Percentiles rank a stretch among this genome's conserved stretches.
phyloP scores from a whole-genome alignment of 2,888 invertebrate species.

The Lochmaea capreae region DNA sequence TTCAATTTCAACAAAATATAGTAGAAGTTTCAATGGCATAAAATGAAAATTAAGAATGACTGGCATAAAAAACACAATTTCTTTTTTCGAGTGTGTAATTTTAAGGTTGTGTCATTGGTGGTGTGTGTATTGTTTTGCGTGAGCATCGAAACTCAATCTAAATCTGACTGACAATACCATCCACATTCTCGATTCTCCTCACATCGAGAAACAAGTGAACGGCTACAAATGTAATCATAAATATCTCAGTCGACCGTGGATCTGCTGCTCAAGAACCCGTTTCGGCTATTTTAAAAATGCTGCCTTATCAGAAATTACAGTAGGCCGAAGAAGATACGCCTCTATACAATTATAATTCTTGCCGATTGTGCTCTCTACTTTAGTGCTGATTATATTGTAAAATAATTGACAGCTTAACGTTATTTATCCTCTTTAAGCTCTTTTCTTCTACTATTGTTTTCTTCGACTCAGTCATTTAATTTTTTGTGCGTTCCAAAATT shows the following conservation, averaged over 20 bases:
- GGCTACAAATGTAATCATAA: conserved; percentile 64
- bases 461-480: conserved; percentile 44
- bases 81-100: not conserved
- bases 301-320: conserved; percentile 62
- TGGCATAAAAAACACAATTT: not conserved
- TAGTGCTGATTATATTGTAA: conserved; percentile 62
- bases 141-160: conserved; percentile 44
- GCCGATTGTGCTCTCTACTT: conserved; percentile 58
- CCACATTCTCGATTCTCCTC: conserved; percentile 60
- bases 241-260: conserved; percentile 60
- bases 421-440: conserved; percentile 51
- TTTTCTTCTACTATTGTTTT: conserved; percentile 43
- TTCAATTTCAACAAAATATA: no score
- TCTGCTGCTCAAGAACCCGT: conserved; percentile 59
- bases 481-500: conserved; percentile 39
- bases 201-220: conserved; percentile 63
- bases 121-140: conserved; percentile 25
- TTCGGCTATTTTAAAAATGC: conserved; percentile 61
- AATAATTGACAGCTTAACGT: conserved; percentile 60
- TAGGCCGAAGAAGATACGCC: conserved; percentile 59
- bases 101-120: not conserved
- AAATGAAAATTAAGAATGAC: no score
- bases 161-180: conserved; percentile 60
- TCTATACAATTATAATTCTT: conserved; percentile 61
- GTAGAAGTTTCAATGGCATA: no score